phyloP scores from a whole-genome alignment of 2,888 invertebrate species.

The Lithosia quadra region DNA sequence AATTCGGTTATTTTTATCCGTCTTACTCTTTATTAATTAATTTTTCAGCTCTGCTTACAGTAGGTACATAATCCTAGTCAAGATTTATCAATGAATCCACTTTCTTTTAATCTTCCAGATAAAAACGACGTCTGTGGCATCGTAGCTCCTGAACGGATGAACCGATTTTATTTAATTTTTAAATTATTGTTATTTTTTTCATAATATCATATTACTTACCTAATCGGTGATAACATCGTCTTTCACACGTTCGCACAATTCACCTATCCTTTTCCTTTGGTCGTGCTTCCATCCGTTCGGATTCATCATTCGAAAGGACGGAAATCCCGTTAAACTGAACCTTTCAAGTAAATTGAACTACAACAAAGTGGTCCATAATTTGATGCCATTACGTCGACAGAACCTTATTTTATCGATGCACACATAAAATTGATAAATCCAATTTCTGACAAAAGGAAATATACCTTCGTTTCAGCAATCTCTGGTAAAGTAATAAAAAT shows the following conservation, averaged over 20 bases:
- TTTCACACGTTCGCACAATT: too few species aligned
- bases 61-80: not conserved
- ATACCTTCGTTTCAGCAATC: slow-evolving; percentile 10
- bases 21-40: not conserved
- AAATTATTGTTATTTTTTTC: too few species aligned
- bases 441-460: not conserved
- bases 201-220: too few species aligned
- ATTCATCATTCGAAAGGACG: too few species aligned
- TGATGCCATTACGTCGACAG: not conserved
- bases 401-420: not conserved
- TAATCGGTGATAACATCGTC: too few species aligned
- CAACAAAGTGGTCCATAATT: not conserved
- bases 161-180: too few species aligned
- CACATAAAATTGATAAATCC: slow-evolving; percentile 9
- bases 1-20: not conserved
- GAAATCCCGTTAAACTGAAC: not conserved
- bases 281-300: too few species aligned
- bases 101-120: too few species aligned
- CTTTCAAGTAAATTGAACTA: slow-evolving; percentile 1
- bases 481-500: slow-evolving; percentile 21
- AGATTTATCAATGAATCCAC: not conserved
- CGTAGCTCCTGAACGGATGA: too few species aligned
- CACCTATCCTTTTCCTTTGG: too few species aligned
- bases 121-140: too few species aligned
- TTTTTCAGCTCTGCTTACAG: not conserved